Evolutionary conservation across 1,140 invertebrate genomes (phyloP).

Genomic region (Aphidius ervi): DNA sequence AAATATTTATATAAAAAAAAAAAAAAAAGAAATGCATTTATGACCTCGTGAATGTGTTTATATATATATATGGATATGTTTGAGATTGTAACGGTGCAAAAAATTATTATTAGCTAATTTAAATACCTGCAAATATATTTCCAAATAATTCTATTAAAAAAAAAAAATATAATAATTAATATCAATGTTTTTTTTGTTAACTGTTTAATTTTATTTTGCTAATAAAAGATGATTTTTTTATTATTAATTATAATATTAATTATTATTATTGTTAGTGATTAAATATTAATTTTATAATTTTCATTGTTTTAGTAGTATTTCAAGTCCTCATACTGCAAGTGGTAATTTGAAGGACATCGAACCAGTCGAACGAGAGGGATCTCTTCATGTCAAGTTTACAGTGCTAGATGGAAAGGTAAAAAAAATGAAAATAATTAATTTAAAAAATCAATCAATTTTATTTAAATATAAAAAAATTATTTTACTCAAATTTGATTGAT

Average conservation of each 20-base stretch:
- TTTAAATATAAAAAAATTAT: not conserved
- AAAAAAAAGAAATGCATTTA: not conserved
- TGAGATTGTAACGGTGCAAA: not conserved
- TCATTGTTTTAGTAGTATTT: conserved; percentile 36
- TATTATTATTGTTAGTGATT: not conserved
- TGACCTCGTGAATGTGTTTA: conserved; percentile 2
- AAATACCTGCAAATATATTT: not conserved
- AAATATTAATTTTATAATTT: conserved; percentile 9
- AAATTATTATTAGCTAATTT: not conserved
- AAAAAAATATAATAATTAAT: not conserved
- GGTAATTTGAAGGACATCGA: conserved; percentile 46
- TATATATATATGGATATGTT: not conserved
- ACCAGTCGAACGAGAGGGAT: conserved; percentile 62
- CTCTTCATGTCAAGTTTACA: conserved; percentile 75
- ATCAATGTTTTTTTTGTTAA: not conserved
- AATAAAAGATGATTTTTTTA: not conserved
- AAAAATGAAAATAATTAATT: conserved; percentile 14
- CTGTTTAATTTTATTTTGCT: not conserved
- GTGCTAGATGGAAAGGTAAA: conserved; percentile 75
- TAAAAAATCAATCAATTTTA: not conserved
- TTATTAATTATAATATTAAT: not conserved
- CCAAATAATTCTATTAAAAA: not conserved
- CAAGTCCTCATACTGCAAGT: conserved; percentile 37
- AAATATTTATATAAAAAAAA: not conserved
- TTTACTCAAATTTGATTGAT: no score